phyloP scores from a whole-genome alignment of 2,797 vertebrate species.

The Ctenopoma kingsleyae region DNA sequence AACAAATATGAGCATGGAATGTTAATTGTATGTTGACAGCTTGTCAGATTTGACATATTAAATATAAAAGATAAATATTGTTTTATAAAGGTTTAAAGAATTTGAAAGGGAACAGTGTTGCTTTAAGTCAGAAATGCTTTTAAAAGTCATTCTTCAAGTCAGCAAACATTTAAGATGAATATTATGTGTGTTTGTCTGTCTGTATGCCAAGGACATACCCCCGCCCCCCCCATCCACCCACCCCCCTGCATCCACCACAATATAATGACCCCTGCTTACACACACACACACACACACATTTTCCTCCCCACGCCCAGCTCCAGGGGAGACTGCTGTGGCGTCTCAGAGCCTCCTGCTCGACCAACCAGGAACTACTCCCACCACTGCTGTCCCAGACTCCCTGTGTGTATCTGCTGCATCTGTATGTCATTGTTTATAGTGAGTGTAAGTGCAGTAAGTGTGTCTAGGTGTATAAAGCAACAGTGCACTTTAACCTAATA shows the following conservation, averaged over 20 bases:
- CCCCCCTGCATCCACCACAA: slow-evolving; percentile 14
- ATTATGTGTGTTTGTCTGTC: slow-evolving; percentile 35
- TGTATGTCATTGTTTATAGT: slow-evolving; percentile 4
- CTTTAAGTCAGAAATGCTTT: slow-evolving; percentile 13
- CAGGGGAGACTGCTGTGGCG: slow-evolving; percentile 71
- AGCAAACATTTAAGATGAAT: slow-evolving; percentile 27
- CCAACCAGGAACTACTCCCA: slow-evolving; percentile 70
- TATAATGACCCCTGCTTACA: slow-evolving; percentile 43
- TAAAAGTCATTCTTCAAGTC: slow-evolving; percentile 13
- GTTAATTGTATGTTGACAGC: background rate
- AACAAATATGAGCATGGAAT: background rate
- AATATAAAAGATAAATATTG: too few species aligned
- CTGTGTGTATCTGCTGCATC: slow-evolving; percentile 14
- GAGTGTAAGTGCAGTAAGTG: background rate
- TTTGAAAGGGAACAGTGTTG: background rate
- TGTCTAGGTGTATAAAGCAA: background rate
- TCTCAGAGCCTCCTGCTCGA: slow-evolving; percentile 70
- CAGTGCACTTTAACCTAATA: background rate
- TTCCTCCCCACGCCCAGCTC: slow-evolving; percentile 68
- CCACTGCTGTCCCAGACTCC: slow-evolving; percentile 39
- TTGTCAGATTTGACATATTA: background rate
- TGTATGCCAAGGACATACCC: slow-evolving; percentile 55
- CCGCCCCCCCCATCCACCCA: slow-evolving; percentile 17
- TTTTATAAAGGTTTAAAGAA: too few species aligned
- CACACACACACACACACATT: slow-evolving; percentile 47